phyloP scores from a whole-genome alignment of 2,113 vertebrate species.

The Chascanopsetta lugubris region DNA sequence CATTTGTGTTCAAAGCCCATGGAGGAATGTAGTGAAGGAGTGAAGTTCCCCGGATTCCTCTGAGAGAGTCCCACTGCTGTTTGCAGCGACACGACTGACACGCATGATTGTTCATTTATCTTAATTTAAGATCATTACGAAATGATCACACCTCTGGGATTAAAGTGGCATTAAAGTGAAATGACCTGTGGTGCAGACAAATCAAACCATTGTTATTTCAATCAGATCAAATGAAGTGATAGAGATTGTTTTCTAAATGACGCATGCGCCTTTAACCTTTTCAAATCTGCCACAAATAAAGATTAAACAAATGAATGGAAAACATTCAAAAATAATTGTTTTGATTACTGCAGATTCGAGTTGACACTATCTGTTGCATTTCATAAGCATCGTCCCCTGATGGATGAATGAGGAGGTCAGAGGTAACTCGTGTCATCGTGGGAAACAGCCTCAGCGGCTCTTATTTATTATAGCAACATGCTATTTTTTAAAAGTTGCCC shows the following conservation, averaged over 20 bases:
- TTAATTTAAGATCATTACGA: conserved; percentile 28
- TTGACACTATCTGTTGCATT: conserved; percentile 8
- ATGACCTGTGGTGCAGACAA: not conserved
- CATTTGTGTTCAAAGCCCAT: conserved; percentile 51
- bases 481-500: conserved; percentile 40
- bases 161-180: not conserved
- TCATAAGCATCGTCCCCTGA: conserved; percentile 48
- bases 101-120: conserved; percentile 13
- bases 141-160: conserved; percentile 14
- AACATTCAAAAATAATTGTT: conserved; percentile 1
- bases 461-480: conserved; percentile 51
- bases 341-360: conserved; percentile 13
- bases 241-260: not conserved
- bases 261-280: not conserved
- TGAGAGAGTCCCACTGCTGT: conserved; percentile 7
- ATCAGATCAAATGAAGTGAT: not conserved
- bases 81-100: conserved; percentile 15
- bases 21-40: not conserved
- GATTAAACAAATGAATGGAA: not conserved
- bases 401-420: conserved; percentile 55
- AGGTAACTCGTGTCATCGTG: conserved; percentile 51
- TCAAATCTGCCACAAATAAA: not conserved
- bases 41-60: not conserved
- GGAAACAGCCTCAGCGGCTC: conserved; percentile 34
- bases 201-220: not conserved